These are phyloP conservation scores for Engraulis encrasicolus DNA, from an alignment of 2,113 vertebrate species.

Conservation along the genomic window DNA sequence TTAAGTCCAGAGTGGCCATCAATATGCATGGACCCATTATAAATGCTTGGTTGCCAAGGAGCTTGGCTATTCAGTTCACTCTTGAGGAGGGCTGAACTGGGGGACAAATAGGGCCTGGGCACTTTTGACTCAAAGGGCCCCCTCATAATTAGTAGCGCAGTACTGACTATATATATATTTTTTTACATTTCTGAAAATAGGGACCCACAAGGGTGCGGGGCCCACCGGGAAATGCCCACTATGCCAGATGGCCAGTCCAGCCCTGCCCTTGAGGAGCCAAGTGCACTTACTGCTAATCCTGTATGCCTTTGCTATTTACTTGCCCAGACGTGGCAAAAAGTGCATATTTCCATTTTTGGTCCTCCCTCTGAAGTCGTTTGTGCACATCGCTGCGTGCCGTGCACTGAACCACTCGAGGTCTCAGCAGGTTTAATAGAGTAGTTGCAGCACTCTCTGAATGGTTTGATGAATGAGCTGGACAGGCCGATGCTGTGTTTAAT, in stretches of 20 bases:
- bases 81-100: too few relatives aligned
- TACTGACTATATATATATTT: too few relatives aligned
- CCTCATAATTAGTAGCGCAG: too few relatives aligned
- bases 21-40: slow-evolving; percentile 2
- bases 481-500: background rate
- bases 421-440: background rate
- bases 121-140: too few relatives aligned
- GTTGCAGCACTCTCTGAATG: background rate
- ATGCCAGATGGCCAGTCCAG: too few relatives aligned
- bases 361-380: background rate
- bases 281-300: background rate
- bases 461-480: background rate
- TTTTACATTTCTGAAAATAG: too few relatives aligned
- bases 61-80: background rate
- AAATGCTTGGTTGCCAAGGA: background rate
- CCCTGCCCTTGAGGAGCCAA: background rate
- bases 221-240: too few relatives aligned
- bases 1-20: background rate
- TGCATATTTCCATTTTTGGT: slow-evolving; percentile 4
- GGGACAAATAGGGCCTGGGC: too few relatives aligned
- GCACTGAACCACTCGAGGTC: background rate
- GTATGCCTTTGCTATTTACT: background rate
- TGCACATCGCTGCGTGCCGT: background rate
- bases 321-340: background rate
- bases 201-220: too few relatives aligned